Evolutionary conservation across 2,113 vertebrate species (phyloP).

Genomic region (Notechis scutatus): DNA sequence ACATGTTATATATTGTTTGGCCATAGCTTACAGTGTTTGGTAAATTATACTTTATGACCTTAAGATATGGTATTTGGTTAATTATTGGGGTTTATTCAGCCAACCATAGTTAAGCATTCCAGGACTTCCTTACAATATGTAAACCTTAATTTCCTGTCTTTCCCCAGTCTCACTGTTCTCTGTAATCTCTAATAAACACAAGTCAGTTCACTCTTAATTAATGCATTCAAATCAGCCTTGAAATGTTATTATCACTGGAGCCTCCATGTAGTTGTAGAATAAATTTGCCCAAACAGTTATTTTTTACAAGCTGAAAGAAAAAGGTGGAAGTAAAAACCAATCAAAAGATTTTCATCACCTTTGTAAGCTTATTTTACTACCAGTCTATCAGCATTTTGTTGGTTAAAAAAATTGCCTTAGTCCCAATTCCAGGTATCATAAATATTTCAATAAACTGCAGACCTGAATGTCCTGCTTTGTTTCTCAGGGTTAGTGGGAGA

Average conservation of each 20-base stretch:
- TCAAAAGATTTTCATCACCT: constrained; percentile 2
- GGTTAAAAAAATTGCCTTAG: not conserved
- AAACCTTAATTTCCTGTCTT: not conserved
- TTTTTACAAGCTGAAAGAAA: not conserved
- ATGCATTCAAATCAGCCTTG: not conserved
- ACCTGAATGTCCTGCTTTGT: not conserved
- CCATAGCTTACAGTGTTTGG: not conserved
- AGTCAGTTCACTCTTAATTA: not conserved
- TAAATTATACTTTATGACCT: not conserved
- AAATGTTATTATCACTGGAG: not conserved
- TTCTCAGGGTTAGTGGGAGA: not conserved
- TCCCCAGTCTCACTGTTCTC: not conserved
- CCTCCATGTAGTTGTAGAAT: constrained; percentile 1
- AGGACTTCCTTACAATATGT: not conserved
- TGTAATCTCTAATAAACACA: not conserved
- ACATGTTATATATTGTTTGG: not conserved
- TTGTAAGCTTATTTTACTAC: constrained; percentile 17
- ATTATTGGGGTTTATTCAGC: not conserved
- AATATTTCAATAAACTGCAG: not conserved
- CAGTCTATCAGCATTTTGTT: not conserved
- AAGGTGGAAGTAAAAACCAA: not conserved
- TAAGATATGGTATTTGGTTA: not conserved
- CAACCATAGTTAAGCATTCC: not conserved
- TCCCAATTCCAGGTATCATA: not conserved
- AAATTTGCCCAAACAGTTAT: not conserved